Evolutionary conservation across 2,888 invertebrate species (phyloP).

Genomic region (Sesia apiformis): DNA sequence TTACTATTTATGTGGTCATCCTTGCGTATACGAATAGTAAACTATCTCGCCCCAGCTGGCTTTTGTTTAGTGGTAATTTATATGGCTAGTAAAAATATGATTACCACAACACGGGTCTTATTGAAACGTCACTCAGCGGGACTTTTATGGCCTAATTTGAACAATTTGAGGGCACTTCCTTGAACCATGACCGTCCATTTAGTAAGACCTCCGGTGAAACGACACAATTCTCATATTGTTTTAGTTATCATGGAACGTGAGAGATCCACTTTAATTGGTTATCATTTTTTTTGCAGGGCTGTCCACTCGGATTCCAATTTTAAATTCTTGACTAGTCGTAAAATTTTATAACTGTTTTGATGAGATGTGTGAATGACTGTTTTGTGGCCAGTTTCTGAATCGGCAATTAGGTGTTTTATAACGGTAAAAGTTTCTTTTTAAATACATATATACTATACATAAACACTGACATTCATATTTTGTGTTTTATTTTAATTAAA

Average conservation of each 20-base stretch:
- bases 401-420: background rate
- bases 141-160: constrained; percentile 62
- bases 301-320: constrained; percentile 35
- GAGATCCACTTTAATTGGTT: constrained; percentile 22
- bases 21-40: too few species aligned
- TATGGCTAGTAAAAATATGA: constrained; percentile 60
- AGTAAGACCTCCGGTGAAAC: constrained; percentile 23
- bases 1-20: too few species aligned
- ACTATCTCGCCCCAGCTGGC: constrained; percentile 14
- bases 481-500: constrained; percentile 2
- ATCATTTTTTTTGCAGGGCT: constrained; percentile 24
- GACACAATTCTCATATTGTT: background rate
- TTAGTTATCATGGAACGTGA: constrained; percentile 5
- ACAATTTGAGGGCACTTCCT: constrained; percentile 57
- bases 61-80: constrained; percentile 45
- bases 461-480: background rate
- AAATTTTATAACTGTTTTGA: constrained; percentile 50
- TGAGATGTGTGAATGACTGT: constrained; percentile 41
- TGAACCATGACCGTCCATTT: constrained; percentile 46
- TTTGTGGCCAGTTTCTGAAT: constrained; percentile 34
- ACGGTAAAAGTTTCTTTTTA: background rate
- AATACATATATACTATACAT: background rate
- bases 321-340: constrained; percentile 40
- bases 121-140: constrained; percentile 56
- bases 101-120: constrained; percentile 43